Base-by-base conservation (phyloP, 2,113 vertebrate genomes). In the Phalacrocorax brasilianus region DNA sequence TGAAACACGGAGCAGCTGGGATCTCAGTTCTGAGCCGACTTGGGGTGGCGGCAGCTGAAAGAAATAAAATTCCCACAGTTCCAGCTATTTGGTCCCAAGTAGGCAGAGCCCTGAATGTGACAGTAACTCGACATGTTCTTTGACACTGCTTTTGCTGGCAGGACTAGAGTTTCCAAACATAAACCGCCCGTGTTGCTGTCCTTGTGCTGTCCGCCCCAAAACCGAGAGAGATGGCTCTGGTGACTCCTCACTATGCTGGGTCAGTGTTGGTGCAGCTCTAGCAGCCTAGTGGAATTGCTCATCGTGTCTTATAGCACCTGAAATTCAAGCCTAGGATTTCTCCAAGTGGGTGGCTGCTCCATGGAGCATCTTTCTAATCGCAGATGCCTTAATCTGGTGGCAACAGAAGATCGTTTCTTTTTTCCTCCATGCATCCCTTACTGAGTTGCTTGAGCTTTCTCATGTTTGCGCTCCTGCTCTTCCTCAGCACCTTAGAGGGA, bases 351-450 rank as follows among this genome's bases (percentile, higher is more conserved):
- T 67, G 47, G 21, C 22, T 0, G 2, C 62, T 67, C 38, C n/a
- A 1, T 28, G 26, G 55, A 35, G 4, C 6, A 7, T 24, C 32
- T 75, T 90, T 75, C 44, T 28, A 27, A 3, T 81, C 1, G 2
- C 14, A 42, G 4, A 11, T 28, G 30, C 42, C 49, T 85, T 85
- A 56, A 40, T 52, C 33, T 52, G 16, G 11, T 72, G 38, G 22
- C 27, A 55, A 22, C 0, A 4, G 7, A 75, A 65, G 28, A 32
- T 23, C 0, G 4, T 56, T 78, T 33, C 2, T 30, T 27, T 49
- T 70, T 67, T 56, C 4, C 11, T 85, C 9, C 17, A 5, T 1
- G 2, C 22, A 8, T 12, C 38, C 33, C 19, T 38, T 28, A 9
- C 1, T 2, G 20, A 23, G 16, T 68, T 45, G 8, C 16, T 76